phyloP scores from a whole-genome alignment of 2,113 vertebrate genomes.

The Emydura subglobosa region DNA sequence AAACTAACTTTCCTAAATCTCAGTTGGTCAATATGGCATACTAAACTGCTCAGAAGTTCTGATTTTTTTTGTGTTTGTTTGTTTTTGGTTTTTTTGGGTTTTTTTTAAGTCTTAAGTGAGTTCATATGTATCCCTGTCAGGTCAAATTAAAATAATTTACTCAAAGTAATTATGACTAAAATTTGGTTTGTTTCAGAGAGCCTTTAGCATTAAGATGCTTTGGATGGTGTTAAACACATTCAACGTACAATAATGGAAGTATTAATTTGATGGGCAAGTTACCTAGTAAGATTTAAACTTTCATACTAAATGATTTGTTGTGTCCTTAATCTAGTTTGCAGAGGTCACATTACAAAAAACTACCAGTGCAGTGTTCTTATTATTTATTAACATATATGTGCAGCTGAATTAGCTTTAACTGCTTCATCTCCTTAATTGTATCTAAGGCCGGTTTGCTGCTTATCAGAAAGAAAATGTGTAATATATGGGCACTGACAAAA shows the following conservation, averaged over 20 bases:
- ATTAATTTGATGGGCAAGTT: neutral
- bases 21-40: neutral
- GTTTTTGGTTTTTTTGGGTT: neutral
- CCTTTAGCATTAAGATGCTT: constrained; percentile 4
- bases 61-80: neutral
- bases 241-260: constrained; percentile 18
- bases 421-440: neutral
- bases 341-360: neutral
- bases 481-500: neutral
- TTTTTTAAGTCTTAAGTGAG: neutral
- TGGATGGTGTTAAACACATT: constrained; percentile 33
- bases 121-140: constrained; percentile 33
- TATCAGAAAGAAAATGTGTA: neutral
- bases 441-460: neutral
- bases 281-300: neutral
- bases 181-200: constrained; percentile 36
- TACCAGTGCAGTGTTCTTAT: neutral
- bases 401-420: neutral
- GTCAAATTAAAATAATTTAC: constrained; percentile 28
- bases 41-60: constrained; percentile 5
- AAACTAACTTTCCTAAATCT: neutral
- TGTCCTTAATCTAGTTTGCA: neutral
- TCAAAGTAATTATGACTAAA: constrained; percentile 12
- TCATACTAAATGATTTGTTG: neutral
- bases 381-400: neutral